Conservation (phyloP, 1,140 invertebrate genomes). For the Atta texana region DNA sequence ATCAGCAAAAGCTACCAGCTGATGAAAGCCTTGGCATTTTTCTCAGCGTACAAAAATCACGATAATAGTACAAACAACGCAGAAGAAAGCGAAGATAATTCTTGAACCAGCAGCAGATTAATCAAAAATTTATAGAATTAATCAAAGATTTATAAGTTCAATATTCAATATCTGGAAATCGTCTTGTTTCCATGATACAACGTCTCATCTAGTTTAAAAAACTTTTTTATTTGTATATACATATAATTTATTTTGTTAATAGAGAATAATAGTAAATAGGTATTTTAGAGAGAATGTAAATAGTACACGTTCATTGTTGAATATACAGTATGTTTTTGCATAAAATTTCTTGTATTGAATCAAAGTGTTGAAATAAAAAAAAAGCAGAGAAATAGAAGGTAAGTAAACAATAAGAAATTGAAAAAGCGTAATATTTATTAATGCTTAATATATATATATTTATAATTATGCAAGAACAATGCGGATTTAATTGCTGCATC, state of each 20-base stretch:
- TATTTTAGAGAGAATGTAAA: constrained; percentile 62
- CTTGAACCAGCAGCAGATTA: background rate
- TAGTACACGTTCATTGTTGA: constrained; percentile 65
- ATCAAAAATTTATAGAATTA: constrained; percentile 43
- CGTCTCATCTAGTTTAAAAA: constrained; percentile 2
- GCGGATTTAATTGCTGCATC: constrained; percentile 51
- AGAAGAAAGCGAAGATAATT: constrained; percentile 49
- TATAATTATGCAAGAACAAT: constrained; percentile 51
- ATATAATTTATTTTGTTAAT: constrained; percentile 70
- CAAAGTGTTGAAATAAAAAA: background rate
- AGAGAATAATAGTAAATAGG: constrained; percentile 21
- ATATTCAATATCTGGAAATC: constrained; percentile 30
- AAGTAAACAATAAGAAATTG: background rate
- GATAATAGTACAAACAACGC: constrained; percentile 77
- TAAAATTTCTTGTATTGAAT: constrained; percentile 6
- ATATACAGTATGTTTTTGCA: constrained; percentile 51
- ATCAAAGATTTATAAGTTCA: constrained; percentile 33
- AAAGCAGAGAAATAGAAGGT: background rate
- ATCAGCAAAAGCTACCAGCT: constrained; percentile 96
- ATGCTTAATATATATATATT: constrained; percentile 33
- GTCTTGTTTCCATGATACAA: constrained; percentile 28
- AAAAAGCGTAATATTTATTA: constrained; percentile 70
- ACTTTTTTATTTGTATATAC: constrained; percentile 53
- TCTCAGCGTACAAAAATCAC: constrained; percentile 92
- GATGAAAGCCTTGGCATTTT: constrained; percentile 95